Percentiles rank a stretch among this genome's conserved stretches.
Conservation (phyloP, 2,113 vertebrate genomes). For the Melospiza georgiana region DNA sequence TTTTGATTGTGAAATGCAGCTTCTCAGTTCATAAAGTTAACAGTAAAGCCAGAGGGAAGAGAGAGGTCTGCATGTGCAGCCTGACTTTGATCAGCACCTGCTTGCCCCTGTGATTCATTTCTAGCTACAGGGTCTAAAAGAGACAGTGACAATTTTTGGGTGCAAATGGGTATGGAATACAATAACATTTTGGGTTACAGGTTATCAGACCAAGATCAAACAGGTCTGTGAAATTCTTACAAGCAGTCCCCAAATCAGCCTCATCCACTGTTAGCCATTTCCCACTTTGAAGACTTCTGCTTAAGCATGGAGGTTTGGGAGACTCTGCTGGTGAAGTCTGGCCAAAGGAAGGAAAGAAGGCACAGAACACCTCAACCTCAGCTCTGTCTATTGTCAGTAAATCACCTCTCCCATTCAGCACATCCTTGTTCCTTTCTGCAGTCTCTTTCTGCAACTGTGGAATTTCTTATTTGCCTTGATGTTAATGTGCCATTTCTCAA, state of each 20-base stretch:
- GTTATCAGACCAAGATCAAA: background rate
- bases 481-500: background rate
- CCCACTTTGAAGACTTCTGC: background rate
- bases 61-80: background rate
- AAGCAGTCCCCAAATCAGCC: background rate
- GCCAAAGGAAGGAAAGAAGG: background rate
- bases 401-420: background rate
- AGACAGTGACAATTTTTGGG: background rate
- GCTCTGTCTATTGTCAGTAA: background rate
- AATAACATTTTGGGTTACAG: background rate
- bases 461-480: background rate
- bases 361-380: background rate
- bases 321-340: background rate
- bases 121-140: background rate
- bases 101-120: background rate
- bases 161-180: background rate
- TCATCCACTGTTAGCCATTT: background rate
- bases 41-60: background rate
- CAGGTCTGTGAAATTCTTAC: background rate
- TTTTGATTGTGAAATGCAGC: background rate
- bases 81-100: background rate
- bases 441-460: background rate
- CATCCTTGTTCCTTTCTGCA: background rate
- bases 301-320: background rate
- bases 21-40: rapidly evolving